Evolutionary conservation across 2,888 invertebrate species (phyloP).

Genomic region (Anthophora plumipes): DNA sequence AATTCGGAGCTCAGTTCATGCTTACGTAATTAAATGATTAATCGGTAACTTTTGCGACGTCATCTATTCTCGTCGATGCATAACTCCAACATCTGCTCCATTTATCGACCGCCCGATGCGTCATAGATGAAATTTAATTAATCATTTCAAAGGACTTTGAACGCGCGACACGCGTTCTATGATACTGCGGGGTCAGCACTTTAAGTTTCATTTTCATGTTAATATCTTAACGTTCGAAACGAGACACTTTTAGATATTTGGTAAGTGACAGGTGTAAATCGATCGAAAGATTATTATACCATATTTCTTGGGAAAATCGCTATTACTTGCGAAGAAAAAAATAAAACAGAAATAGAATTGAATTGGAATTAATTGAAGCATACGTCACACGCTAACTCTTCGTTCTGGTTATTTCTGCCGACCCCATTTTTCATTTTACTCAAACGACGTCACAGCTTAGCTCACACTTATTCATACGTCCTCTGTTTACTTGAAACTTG

Average conservation of each 20-base stretch:
- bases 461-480: background rate
- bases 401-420: background rate
- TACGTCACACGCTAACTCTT: background rate
- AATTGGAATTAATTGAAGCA: constrained; percentile 3
- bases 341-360: background rate
- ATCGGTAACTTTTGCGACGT: constrained; percentile 19
- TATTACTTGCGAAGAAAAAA: background rate
- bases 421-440: background rate
- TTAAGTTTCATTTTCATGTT: too few relatives aligned
- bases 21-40: constrained; percentile 6
- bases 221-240: background rate
- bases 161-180: background rate
- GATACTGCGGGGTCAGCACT: constrained; percentile 4
- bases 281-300: background rate
- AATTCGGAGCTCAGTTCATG: background rate
- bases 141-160: constrained; percentile 18
- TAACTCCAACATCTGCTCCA: constrained; percentile 19
- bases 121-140: constrained; percentile 45
- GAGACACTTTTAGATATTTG: background rate
- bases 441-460: background rate
- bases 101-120: constrained; percentile 28
- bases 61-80: constrained; percentile 9
- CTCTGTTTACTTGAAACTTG: background rate
- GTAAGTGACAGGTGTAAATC: too few relatives aligned
- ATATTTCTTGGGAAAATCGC: background rate